Percentiles rank a stretch among this genome's conserved stretches.
phyloP scores from a whole-genome alignment of 2,888 invertebrate species.

The Maniola hyperantus region DNA sequence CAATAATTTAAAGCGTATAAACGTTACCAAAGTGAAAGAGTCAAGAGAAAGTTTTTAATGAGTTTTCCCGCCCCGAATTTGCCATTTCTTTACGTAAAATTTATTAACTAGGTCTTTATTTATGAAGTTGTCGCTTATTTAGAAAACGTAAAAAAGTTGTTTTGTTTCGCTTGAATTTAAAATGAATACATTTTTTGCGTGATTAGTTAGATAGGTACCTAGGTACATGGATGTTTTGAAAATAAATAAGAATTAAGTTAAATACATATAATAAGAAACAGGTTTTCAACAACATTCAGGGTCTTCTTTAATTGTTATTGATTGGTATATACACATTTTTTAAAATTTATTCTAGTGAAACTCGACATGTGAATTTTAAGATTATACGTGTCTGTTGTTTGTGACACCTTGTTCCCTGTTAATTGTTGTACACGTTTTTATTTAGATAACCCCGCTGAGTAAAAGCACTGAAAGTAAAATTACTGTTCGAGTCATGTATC shows the following conservation, averaged over 20 bases:
- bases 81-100: constrained; percentile 33
- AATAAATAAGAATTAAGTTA: too few species aligned
- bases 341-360: too few species aligned
- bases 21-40: constrained; percentile 24
- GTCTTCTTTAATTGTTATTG: too few species aligned
- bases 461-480: constrained; percentile 77
- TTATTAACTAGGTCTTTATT: constrained; percentile 24
- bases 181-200: too few species aligned
- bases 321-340: too few species aligned
- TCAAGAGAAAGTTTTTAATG: constrained; percentile 34
- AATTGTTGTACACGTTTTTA: background rate
- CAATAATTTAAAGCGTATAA: constrained; percentile 10
- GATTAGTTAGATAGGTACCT: too few species aligned
- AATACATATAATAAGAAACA: too few species aligned
- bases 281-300: too few species aligned
- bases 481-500: constrained; percentile 77
- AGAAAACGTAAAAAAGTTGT: too few species aligned
- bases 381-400: background rate
- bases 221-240: too few species aligned
- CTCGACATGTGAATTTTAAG: too few species aligned
- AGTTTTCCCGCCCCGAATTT: constrained; percentile 33
- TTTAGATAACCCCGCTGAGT: background rate
- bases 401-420: background rate
- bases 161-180: too few species aligned
- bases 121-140: background rate